Percentiles rank a stretch among this genome's conserved stretches.
Evolutionary conservation across 53 echinoderm and acorn worm species (phyloP).

Genomic region (Mesocentrotus franciscanus): DNA sequence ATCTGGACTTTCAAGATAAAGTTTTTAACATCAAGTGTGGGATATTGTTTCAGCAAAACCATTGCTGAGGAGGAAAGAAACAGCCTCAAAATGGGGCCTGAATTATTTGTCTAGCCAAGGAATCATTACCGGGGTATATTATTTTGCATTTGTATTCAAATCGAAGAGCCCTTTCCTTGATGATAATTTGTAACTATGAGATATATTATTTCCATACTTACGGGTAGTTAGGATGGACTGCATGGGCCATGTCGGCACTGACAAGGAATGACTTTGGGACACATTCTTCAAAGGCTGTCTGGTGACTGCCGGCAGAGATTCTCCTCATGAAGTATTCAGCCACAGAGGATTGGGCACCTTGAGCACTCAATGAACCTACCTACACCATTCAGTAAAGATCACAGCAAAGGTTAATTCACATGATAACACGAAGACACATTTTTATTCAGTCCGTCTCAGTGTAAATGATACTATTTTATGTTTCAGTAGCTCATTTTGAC

Average conservation of each 20-base stretch:
- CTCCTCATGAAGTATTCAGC: slow-evolving; percentile 97
- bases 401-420: background rate
- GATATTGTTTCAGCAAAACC: too few relatives aligned
- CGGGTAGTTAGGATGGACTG: slow-evolving; percentile 96
- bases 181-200: background rate
- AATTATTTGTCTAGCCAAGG: background rate
- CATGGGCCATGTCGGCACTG: slow-evolving; percentile 97
- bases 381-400: slow-evolving; percentile 19
- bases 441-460: background rate
- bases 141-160: background rate
- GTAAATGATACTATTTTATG: too few relatives aligned
- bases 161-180: background rate
- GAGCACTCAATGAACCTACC: slow-evolving; percentile 96
- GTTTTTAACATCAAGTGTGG: too few relatives aligned
- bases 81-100: background rate
- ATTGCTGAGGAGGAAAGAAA: too few relatives aligned
- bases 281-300: slow-evolving; percentile 88
- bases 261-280: slow-evolving; percentile 93
- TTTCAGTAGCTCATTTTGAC: too few relatives aligned
- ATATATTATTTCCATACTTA: slow-evolving; percentile 70
- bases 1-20: too few relatives aligned
- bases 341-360: slow-evolving; percentile 93
- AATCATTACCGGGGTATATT: background rate
- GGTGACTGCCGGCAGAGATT: slow-evolving; percentile 77
- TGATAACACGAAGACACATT: background rate